A percentile compares a stretch with the other conserved stretches of the same genome.
phyloP scores from a whole-genome alignment of 2,113 vertebrate species.

The Syngnathoides biaculeatus region DNA sequence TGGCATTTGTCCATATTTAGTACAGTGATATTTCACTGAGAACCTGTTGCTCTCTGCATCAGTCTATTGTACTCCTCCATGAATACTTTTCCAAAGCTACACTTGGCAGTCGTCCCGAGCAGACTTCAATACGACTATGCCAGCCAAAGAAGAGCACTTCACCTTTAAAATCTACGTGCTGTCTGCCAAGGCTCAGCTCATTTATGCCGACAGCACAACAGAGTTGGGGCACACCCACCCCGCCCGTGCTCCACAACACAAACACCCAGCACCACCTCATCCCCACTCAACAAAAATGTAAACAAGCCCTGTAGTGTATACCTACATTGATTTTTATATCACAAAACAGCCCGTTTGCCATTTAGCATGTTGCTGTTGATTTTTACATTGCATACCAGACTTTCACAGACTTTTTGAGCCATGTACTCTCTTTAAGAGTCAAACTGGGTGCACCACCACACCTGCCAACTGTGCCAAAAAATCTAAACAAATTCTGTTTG shows the following conservation, averaged over 20 bases:
- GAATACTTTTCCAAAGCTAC: constrained; percentile 18
- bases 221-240: background rate
- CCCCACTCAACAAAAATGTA: too few species aligned
- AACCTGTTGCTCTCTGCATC: constrained; percentile 1
- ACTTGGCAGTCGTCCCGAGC: constrained; percentile 29
- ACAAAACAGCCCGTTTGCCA: background rate
- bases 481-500: too few species aligned
- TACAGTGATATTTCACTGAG: background rate
- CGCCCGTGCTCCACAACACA: background rate
- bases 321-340: background rate
- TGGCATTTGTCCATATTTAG: constrained; percentile 24
- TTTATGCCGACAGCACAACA: background rate
- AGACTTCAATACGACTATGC: constrained; percentile 20
- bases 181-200: constrained; percentile 13
- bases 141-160: constrained; percentile 31
- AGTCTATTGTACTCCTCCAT: background rate
- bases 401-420: too few species aligned
- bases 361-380: too few species aligned
- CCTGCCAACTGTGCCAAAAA: too few species aligned
- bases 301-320: background rate
- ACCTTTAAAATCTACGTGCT: constrained; percentile 5
- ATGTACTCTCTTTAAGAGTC: too few species aligned
- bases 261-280: too few species aligned
- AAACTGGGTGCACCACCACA: too few species aligned
- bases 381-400: too few species aligned